These are phyloP conservation scores for Homalodisca vitripennis DNA, from an alignment of 1,140 invertebrate genomes.

Conservation along the genomic window DNA sequence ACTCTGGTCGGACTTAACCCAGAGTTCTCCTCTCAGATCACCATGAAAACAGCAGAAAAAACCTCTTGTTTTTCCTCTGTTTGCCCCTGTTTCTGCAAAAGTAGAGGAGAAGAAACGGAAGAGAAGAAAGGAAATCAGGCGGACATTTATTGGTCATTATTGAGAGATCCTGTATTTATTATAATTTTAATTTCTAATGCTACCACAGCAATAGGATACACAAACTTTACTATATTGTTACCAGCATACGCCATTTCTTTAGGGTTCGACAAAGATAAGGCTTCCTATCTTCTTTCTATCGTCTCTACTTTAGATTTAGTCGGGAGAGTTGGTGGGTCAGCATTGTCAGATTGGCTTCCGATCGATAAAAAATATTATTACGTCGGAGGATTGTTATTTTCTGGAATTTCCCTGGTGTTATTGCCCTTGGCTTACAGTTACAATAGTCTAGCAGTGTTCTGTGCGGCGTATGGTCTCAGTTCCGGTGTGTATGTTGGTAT, in stretches of 20 bases:
- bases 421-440: conserved; percentile 62
- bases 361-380: conserved; percentile 81
- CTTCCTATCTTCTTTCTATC: conserved; percentile 70
- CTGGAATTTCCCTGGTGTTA: conserved; percentile 67
- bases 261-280: conserved; percentile 65
- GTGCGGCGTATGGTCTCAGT: conserved; percentile 73
- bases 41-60: conserved; percentile 63
- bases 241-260: conserved; percentile 69
- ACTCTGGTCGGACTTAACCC: conserved; percentile 74
- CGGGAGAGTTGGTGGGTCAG: conserved; percentile 77
- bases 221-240: conserved; percentile 78
- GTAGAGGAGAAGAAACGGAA: background rate
- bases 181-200: conserved; percentile 80
- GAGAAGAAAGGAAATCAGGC: background rate
- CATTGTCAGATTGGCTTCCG: conserved; percentile 67
- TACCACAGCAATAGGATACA: conserved; percentile 81
- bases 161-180: conserved; percentile 76
- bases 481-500: conserved; percentile 85
- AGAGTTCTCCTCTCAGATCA: conserved; percentile 73
- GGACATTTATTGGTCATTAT: conserved; percentile 45
- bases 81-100: conserved; percentile 36
- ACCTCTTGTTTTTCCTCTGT: conserved; percentile 43
- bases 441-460: conserved; percentile 60
- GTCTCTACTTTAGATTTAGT: conserved; percentile 76
- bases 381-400: conserved; percentile 70